Conservation (phyloP, 2,113 vertebrate genomes). For the Dipodomys merriami region DNA sequence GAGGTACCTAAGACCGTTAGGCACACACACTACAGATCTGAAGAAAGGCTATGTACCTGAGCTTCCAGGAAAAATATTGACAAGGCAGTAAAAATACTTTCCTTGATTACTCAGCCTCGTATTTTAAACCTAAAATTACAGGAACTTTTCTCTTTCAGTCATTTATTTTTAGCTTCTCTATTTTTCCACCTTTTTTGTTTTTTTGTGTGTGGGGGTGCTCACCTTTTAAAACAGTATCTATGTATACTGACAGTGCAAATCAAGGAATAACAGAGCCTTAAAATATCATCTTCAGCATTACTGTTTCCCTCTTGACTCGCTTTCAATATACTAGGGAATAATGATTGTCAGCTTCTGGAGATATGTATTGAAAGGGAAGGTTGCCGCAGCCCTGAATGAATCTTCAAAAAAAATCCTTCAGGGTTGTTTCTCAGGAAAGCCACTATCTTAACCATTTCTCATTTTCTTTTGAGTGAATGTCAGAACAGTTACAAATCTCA, state of each 20-base stretch:
- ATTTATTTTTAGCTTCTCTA: slow-evolving; percentile 88
- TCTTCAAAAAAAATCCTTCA: neutral
- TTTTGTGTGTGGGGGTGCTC: slow-evolving; percentile 38
- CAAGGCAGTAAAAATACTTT: slow-evolving; percentile 91
- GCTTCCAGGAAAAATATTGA: slow-evolving; percentile 92
- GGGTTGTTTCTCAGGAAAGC: neutral
- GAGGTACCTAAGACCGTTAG: slow-evolving; percentile 86
- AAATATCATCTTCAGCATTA: neutral
- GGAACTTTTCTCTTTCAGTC: slow-evolving; percentile 85
- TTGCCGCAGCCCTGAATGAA: neutral
- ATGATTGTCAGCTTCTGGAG: slow-evolving; percentile 17
- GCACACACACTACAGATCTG: slow-evolving; percentile 84
- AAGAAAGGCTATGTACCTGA: slow-evolving; percentile 86
- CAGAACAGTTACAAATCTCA: neutral
- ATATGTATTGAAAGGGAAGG: neutral
- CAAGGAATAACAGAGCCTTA: slow-evolving; percentile 60
- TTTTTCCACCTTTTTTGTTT: slow-evolving; percentile 76
- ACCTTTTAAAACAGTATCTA: slow-evolving; percentile 78
- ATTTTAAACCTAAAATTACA: slow-evolving; percentile 90
- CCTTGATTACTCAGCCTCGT: slow-evolving; percentile 88
- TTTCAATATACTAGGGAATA: slow-evolving; percentile 55
- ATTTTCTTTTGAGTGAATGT: neutral
- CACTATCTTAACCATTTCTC: neutral
- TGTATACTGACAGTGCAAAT: slow-evolving; percentile 80
- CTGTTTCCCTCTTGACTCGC: slow-evolving; percentile 3